phyloP scores from a whole-genome alignment of 2,888 invertebrate species.

The Cosmopolites sordidus region DNA sequence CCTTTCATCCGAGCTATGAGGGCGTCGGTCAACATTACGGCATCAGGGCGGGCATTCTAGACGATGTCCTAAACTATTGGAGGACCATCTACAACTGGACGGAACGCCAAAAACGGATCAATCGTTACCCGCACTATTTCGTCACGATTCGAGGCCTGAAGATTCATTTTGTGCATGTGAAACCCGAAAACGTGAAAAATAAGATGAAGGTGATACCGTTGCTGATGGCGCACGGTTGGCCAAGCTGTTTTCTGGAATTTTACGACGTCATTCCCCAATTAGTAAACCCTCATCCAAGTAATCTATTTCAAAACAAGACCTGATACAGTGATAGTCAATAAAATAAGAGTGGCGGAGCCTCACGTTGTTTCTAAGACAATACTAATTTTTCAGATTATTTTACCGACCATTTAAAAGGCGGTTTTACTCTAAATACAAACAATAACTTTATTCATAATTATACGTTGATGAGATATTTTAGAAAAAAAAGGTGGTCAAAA shows the following conservation, averaged over 20 bases:
- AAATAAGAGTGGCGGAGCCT: too few species aligned
- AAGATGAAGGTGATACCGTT: conserved; percentile 58
- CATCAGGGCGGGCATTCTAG: conserved; percentile 65
- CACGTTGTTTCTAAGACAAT: too few species aligned
- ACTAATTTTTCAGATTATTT: not conserved
- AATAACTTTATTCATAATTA: too few species aligned
- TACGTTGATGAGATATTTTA: too few species aligned
- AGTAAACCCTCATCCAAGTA: conserved; percentile 49
- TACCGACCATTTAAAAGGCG: not conserved
- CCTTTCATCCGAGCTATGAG: conserved; percentile 54
- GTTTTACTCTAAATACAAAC: too few species aligned
- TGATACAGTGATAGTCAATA: too few species aligned
- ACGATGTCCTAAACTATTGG: conserved; percentile 72
- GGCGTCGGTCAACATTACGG: conserved; percentile 73
- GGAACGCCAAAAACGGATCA: conserved; percentile 57
- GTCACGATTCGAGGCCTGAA: conserved; percentile 67
- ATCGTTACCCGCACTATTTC: conserved; percentile 63
- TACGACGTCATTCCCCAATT: conserved; percentile 68
- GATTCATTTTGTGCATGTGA: conserved; percentile 60
- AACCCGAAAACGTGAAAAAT: conserved; percentile 46
- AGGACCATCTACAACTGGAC: conserved; percentile 63
- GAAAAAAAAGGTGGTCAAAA: too few species aligned
- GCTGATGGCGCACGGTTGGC: conserved; percentile 83
- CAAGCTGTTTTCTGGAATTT: conserved; percentile 82
- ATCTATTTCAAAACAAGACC: too few species aligned